Evolutionary conservation across 2,797 vertebrate species (phyloP).

Genomic region (Syngnathus rostellatus): DNA sequence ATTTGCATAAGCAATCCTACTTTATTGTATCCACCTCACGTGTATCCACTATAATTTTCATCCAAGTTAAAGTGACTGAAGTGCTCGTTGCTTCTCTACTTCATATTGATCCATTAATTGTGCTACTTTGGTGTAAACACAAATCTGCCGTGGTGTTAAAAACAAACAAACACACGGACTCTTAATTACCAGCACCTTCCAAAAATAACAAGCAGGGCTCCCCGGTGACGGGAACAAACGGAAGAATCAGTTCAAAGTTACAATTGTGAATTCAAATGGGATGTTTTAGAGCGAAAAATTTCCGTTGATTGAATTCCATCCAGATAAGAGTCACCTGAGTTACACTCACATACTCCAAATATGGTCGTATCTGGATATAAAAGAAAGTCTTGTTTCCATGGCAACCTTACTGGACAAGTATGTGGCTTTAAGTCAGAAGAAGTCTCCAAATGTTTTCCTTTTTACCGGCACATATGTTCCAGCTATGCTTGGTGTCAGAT

Average conservation of each 20-base stretch:
- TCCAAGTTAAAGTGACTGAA: conserved; percentile 53
- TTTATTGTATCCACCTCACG: conserved; percentile 1
- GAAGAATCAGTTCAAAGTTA: conserved; percentile 23
- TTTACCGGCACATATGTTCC: too few species aligned
- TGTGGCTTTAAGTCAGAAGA: too few species aligned
- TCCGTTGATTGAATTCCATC: conserved; percentile 5
- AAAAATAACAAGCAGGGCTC: conserved; percentile 40
- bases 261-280: conserved; percentile 10
- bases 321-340: not conserved
- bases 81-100: conserved; percentile 35
- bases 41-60: conserved; percentile 35
- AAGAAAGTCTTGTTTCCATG: not conserved
- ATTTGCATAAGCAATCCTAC: conserved; percentile 38
- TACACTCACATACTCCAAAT: not conserved
- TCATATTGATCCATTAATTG: conserved; percentile 67
- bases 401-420: not conserved
- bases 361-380: not conserved
- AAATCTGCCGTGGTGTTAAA: conserved; percentile 49
- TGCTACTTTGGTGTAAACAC: conserved; percentile 59
- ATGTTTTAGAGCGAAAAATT: conserved; percentile 21
- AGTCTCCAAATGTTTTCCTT: not conserved
- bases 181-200: conserved; percentile 40
- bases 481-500: not conserved
- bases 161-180: conserved; percentile 45
- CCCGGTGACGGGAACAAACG: conserved; percentile 34